Evolutionary conservation across 2,113 vertebrate genomes (phyloP).

Genomic region (Raja brachyura): DNA sequence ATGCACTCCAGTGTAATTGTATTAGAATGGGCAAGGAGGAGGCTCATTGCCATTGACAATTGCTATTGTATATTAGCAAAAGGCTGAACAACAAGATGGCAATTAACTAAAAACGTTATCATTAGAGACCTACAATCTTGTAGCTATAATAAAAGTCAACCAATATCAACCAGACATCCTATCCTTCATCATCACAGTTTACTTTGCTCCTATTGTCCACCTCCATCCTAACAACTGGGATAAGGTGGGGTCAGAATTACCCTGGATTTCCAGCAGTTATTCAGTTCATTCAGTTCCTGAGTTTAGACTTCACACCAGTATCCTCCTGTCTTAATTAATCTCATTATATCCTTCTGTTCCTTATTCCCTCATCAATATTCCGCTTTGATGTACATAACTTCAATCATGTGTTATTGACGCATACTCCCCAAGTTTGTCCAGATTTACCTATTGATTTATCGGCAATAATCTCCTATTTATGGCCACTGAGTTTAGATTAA

Average conservation of each 20-base stretch:
- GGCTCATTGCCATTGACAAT: background rate
- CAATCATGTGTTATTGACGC: background rate
- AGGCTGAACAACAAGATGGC: background rate
- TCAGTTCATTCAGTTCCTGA: background rate
- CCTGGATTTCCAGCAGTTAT: background rate
- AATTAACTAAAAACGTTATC: background rate
- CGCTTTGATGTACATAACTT: background rate
- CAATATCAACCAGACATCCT: background rate
- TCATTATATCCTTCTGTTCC: background rate
- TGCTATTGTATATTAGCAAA: background rate
- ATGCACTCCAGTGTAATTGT: background rate
- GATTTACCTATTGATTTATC: background rate
- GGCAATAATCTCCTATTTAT: background rate
- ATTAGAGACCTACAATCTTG: background rate
- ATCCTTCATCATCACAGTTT: background rate
- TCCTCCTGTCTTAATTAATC: background rate
- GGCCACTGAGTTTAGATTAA: background rate
- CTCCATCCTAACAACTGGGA: background rate
- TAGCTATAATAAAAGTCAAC: background rate
- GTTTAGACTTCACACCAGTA: background rate
- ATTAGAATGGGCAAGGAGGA: background rate
- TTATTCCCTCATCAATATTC: background rate
- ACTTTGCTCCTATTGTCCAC: background rate
- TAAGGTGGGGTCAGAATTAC: background rate
- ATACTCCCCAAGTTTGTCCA: background rate